phyloP scores from a whole-genome alignment of 2,888 invertebrate species.

The Choristoneura rosaceana region DNA sequence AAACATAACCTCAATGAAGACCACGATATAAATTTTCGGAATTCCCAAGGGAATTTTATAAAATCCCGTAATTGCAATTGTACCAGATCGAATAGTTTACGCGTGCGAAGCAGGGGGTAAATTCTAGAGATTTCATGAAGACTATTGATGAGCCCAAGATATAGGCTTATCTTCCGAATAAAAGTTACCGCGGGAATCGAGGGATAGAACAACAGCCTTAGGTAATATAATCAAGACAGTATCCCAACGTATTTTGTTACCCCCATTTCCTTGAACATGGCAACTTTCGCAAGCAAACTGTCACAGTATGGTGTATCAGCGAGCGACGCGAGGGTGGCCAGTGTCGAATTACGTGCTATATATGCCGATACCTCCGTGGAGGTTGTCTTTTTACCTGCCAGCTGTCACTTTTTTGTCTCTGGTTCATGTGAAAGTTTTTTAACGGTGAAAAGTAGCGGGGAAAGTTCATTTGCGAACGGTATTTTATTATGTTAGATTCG shows the following conservation, averaged over 20 bases:
- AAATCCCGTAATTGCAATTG: too few relatives aligned
- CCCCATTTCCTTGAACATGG: constrained; percentile 18
- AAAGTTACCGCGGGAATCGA: too few relatives aligned
- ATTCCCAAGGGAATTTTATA: too few relatives aligned
- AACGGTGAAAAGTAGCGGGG: constrained; percentile 4
- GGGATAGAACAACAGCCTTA: background rate
- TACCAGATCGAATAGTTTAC: too few relatives aligned
- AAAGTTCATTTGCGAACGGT: constrained; percentile 8
- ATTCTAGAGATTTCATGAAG: too few relatives aligned
- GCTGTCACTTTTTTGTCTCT: constrained; percentile 54
- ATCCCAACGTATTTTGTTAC: constrained; percentile 27
- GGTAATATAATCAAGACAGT: constrained; percentile 12
- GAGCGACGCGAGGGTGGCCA: constrained; percentile 34
- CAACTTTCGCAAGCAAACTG: constrained; percentile 47
- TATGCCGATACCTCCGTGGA: constrained; percentile 60
- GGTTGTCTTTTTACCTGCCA: constrained; percentile 54
- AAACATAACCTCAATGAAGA: too few relatives aligned
- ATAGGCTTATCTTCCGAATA: too few relatives aligned
- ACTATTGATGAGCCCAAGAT: too few relatives aligned
- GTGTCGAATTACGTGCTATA: constrained; percentile 49
- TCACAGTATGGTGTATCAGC: constrained; percentile 44
- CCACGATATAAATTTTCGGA: too few relatives aligned
- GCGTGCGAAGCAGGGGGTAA: too few relatives aligned
- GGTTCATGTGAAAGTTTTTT: constrained; percentile 23
- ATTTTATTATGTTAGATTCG: too few relatives aligned